Evolutionary conservation across 2,113 vertebrate genomes (phyloP).

Genomic region (Menura novaehollandiae): DNA sequence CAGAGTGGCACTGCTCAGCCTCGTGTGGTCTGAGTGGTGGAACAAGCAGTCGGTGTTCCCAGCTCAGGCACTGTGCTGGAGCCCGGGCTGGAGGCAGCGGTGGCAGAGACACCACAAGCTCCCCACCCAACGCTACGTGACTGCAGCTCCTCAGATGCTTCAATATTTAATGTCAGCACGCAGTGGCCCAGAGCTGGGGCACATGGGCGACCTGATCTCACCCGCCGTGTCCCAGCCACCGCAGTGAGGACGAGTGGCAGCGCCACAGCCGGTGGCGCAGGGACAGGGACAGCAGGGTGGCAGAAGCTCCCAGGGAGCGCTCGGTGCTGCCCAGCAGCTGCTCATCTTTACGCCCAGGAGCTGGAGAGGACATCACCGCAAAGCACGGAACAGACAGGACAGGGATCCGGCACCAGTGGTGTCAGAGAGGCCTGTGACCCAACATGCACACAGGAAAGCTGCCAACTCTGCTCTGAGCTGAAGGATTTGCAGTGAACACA

Average conservation of each 20-base stretch:
- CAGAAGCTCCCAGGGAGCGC: no score
- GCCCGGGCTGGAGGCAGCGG: rapidly evolving
- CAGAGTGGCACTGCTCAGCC: not conserved
- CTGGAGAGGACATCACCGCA: rapidly evolving
- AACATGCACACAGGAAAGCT: rapidly evolving
- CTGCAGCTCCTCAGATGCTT: not conserved
- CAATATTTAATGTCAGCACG: not conserved
- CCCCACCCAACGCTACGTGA: not conserved
- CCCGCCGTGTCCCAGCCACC: not conserved
- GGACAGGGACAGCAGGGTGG: not conserved
- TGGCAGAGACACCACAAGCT: not conserved
- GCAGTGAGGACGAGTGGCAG: not conserved
- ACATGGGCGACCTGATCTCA: not conserved
- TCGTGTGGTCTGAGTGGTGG: rapidly evolving
- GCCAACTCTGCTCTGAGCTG: not conserved
- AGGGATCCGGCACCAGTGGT: rapidly evolving
- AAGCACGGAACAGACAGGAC: rapidly evolving
- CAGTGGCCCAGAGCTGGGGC: not conserved
- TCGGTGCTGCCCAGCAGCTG: not conserved
- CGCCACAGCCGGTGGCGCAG: rapidly evolving
- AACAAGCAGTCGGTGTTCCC: rapidly evolving
- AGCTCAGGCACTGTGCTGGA: rapidly evolving
- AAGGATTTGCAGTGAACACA: not conserved
- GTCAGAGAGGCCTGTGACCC: not conserved
- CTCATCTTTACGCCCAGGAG: rapidly evolving